Evolutionary conservation across 1,140 invertebrate species (phyloP), one percentile per base, ranked within the genome.

Genomic region (Aphidius gifuensis): DNA sequence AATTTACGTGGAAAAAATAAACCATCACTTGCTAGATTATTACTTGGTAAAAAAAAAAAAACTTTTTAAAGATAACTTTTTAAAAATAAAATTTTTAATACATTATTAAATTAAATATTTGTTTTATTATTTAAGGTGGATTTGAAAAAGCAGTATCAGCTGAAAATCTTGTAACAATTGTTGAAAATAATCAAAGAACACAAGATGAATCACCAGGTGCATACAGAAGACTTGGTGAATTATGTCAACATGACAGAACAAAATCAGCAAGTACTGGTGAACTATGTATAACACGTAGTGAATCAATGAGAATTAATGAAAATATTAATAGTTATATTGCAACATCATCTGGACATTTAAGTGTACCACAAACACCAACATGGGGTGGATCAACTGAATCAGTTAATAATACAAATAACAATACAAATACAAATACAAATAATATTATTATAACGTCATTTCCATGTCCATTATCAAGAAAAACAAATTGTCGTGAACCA

Each of bases 211-310:
- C 57, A 23, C 50, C 47, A 67, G 68, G 50, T 66, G n/a, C 42
- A 21, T 66, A 21, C 44, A 38, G 32, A 50, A 63, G 50, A 49
- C 54, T 50, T 40, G 64, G 57, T 5, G 62, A 32, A 48, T 68
- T 68, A 66, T 39, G 63, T 62, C 9, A 70, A 63, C 57, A 62
- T 4, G 74, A 78, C 61, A 65, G 78, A 6, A 49, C 68, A 0
- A 80, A 80, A 61, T 81, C 79, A 2, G 79, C 78, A 0, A 80
- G 78, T 50, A 80, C 77, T 0, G 75, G 79, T 11, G 77, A 80
- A 63, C 62, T 81, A 32, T 32, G 0, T 70, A 69, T 3, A 67
- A 58, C 23, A 32, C 23, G 23, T 3, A 32, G 23, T 32, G 23
- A 32, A 4, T 32, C 8, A 55, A 56, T 44, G n/a, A 56, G n/a